Evolutionary conservation across 2,888 invertebrate genomes (phyloP), one percentile per base, ranked within the genome.

Genomic region (Acronicta aceris): DNA sequence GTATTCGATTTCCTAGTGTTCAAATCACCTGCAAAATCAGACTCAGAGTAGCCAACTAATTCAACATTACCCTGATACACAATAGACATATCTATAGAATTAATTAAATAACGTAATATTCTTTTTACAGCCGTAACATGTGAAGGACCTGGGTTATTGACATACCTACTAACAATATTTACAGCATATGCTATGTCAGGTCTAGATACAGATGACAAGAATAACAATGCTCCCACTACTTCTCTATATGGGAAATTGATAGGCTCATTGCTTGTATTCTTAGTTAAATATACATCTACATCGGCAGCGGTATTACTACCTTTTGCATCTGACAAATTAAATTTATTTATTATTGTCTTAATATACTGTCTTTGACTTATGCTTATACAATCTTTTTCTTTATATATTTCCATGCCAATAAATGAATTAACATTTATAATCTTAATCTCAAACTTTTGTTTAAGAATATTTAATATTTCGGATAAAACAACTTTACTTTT

Each of bases 391-490:
- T 70, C 56, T 48, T 72, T 51, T 17, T 3, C 5, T 45, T 12
- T 64, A 2, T 27, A 6, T 52, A 80, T 74, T 62, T 82, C 51
- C 56, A 81, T 59, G 0, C 76, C 78, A 2, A 81, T 67, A 78
- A 78, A 80, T 65, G 54, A 71, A 27, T 48, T 61, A 3, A 70
- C 64, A 12, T 73, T 60, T 42, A 76, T 15, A 49, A 43, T 48
- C 62, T 78, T 79, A 5, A 78, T 74, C 52, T 78, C 59, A 75
- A 81, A 81, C 12, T 6, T 40, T 60, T 70, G 46, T 58, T 71
- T 73, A 21, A 77, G 63, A 59, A 48, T 51, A 6, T 56, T 25
- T 45, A 77, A 67, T 40, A 75, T 47, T 5, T 43, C 7, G 15
- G 53, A 42, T 6, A 74, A 61, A 3, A 63, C 0, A 33, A 25